Conservation (phyloP, 2,113 vertebrate genomes). For the Saguinus imperator region DNA sequence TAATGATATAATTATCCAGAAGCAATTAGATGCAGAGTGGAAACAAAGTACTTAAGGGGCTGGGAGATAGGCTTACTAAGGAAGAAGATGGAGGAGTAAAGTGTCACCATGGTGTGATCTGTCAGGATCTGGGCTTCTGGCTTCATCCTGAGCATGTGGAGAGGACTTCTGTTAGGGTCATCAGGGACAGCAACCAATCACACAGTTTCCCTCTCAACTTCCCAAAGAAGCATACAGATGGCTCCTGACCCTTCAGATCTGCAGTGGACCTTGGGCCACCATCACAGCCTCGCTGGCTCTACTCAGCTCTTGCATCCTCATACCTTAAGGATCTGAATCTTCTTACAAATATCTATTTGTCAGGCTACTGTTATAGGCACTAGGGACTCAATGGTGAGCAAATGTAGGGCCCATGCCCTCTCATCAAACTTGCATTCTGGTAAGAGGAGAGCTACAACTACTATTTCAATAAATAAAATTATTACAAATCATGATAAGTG, state of each 20-base stretch:
- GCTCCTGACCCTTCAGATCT: not conserved
- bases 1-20: constrained; percentile 68
- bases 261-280: accelerated
- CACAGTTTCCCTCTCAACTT: not conserved
- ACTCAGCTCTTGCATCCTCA: not conserved
- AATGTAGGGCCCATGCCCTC: not conserved
- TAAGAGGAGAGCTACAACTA: not conserved
- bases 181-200: not conserved
- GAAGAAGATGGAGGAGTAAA: not conserved
- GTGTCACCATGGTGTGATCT: not conserved
- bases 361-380: not conserved
- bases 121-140: not conserved
- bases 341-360: not conserved
- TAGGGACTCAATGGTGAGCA: not conserved
- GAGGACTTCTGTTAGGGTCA: not conserved
- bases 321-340: not conserved
- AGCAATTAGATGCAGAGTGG: constrained; percentile 56
- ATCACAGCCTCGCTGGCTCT: not conserved
- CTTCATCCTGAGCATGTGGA: not conserved
- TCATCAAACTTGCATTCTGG: not conserved
- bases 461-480: not conserved
- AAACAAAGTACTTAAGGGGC: constrained; percentile 38
- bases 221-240: not conserved
- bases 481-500: not conserved
- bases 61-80: not conserved